Conservation (phyloP, 2,888 invertebrate genomes). For the Linnaemya tessellans region DNA sequence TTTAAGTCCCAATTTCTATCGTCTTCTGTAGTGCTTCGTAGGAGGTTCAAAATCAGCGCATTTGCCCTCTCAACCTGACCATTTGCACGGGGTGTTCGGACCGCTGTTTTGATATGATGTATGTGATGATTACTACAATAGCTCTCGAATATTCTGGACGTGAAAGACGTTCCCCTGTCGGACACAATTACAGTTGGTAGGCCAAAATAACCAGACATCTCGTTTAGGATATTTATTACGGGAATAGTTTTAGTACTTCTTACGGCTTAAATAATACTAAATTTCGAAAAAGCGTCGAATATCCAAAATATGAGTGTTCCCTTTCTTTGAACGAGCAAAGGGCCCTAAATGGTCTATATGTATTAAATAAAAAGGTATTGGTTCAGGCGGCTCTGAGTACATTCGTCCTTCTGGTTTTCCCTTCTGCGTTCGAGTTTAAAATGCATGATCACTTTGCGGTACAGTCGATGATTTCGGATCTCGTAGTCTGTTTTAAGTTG, state of each 20-base stretch:
- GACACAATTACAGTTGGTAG: too few relatives aligned
- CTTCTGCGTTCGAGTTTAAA: slow-evolving; percentile 42
- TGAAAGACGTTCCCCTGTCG: too few relatives aligned
- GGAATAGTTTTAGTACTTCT: too few relatives aligned
- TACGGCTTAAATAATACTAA: slow-evolving; percentile 59
- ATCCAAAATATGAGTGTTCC: slow-evolving; percentile 2
- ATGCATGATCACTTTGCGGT: too few relatives aligned
- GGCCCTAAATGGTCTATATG: slow-evolving; percentile 57
- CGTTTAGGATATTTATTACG: too few relatives aligned
- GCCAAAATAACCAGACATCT: too few relatives aligned
- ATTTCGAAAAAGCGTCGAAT: slow-evolving; percentile 22
- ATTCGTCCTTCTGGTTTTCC: slow-evolving; percentile 42
- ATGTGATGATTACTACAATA: too few relatives aligned
- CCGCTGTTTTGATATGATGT: too few relatives aligned
- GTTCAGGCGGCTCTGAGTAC: not conserved
- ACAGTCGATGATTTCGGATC: not conserved
- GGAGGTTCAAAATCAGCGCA: not conserved
- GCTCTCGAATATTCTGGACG: too few relatives aligned
- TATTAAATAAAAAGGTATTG: slow-evolving; percentile 33
- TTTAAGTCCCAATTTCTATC: too few relatives aligned
- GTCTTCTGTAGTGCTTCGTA: too few relatives aligned
- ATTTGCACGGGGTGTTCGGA: not conserved
- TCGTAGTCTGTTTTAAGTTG: slow-evolving; percentile 38
- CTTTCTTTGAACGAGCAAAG: slow-evolving; percentile 27
- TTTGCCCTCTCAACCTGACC: not conserved